These are phyloP conservation scores for Parazoanthus darwini DNA, from an alignment of 92 coral and sea anemone genomes.

Conservation along the genomic window DNA sequence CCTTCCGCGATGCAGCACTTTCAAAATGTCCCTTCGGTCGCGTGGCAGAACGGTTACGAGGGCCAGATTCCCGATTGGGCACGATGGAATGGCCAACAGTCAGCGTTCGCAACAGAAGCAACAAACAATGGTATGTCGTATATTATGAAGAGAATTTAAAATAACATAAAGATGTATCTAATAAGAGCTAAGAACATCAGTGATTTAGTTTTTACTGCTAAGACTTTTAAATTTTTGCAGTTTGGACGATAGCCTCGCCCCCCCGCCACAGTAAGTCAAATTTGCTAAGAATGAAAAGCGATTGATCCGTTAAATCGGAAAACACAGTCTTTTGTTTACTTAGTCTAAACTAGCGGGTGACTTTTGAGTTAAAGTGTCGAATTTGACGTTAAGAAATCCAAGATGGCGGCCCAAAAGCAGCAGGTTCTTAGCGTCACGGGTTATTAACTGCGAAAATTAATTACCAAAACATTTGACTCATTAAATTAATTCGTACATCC, in stretches of 20 bases:
- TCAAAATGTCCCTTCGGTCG: conserved; percentile 1
- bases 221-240: no score
- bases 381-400: not conserved
- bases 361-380: no score
- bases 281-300: not conserved
- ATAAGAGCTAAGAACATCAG: no score
- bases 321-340: no score
- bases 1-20: not conserved
- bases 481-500: no score
- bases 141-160: no score
- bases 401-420: not conserved
- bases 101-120: not conserved
- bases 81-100: conserved; percentile 2
- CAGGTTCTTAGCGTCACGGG: not conserved
- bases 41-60: not conserved
- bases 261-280: no score
- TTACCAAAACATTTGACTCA: not conserved
- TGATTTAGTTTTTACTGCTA: no score
- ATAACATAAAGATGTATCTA: no score
- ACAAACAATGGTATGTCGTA: conserved; percentile 5
- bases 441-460: no score
- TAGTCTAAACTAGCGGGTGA: no score
- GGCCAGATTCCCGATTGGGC: not conserved
- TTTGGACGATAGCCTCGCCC: no score
- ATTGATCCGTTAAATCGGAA: not conserved